Conservation (phyloP, 2,113 vertebrate species). For the Melanostigma gelatinosum region DNA sequence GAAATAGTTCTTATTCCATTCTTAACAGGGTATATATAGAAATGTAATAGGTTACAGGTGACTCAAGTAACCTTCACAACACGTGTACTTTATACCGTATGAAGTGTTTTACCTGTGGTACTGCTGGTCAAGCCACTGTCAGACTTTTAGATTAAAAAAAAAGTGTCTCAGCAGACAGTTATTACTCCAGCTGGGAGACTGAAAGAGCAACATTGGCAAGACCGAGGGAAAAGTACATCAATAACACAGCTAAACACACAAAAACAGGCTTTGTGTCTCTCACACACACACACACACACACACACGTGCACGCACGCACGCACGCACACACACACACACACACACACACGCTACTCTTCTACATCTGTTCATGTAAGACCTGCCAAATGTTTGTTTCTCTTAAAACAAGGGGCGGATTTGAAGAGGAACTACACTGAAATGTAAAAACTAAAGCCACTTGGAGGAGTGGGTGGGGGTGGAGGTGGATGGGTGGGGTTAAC, state of each 20-base stretch:
- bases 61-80: background rate
- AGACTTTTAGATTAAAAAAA: slow-evolving; percentile 19
- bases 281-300: background rate
- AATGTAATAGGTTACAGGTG: background rate
- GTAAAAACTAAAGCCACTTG: background rate
- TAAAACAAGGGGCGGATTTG: background rate
- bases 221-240: slow-evolving; percentile 69
- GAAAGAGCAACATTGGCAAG: slow-evolving; percentile 69
- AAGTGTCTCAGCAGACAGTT: slow-evolving; percentile 57
- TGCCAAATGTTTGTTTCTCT: slow-evolving; percentile 36
- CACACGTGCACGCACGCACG: slow-evolving; percentile 28
- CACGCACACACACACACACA: slow-evolving; percentile 42
- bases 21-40: background rate
- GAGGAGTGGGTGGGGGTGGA: slow-evolving; percentile 33
- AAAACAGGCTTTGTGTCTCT: slow-evolving; percentile 53
- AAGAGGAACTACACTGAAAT: slow-evolving; percentile 11
- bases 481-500: slow-evolving; percentile 30
- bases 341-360: slow-evolving; percentile 18
- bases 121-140: slow-evolving; percentile 24
- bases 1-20: background rate
- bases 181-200: slow-evolving; percentile 78
- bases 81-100: background rate
- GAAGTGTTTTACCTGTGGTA: slow-evolving; percentile 22
- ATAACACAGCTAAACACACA: slow-evolving; percentile 77
- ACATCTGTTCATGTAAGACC: slow-evolving; percentile 37